Evolutionary conservation across 1,140 invertebrate species (phyloP).

Genomic region (Paraescarpia echinospica): DNA sequence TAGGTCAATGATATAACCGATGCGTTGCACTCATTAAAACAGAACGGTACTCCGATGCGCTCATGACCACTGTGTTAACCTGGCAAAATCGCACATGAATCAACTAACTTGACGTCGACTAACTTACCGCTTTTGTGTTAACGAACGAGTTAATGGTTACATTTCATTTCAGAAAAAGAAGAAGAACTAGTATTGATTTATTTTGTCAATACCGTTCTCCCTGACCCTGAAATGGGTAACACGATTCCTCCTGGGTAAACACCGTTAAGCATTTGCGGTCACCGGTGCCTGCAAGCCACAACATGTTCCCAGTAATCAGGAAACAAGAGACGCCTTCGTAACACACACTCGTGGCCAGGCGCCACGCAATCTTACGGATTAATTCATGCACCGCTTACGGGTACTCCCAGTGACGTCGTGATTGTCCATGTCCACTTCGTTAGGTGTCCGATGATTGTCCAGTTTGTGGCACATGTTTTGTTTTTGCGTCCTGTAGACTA

Average conservation of each 20-base stretch:
- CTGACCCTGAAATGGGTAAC: neutral
- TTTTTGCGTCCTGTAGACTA: neutral
- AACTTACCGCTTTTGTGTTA: too few relatives aligned
- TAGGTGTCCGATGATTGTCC: neutral
- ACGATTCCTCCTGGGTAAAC: neutral
- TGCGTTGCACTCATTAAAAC: neutral
- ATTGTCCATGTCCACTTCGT: neutral
- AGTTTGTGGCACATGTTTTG: neutral
- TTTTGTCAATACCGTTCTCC: neutral
- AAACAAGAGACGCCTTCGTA: neutral
- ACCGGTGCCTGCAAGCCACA: neutral
- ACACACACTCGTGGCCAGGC: neutral
- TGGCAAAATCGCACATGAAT: neutral
- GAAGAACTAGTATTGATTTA: neutral
- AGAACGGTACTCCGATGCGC: neutral
- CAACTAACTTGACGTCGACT: neutral
- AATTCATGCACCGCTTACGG: neutral
- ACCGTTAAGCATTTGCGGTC: neutral
- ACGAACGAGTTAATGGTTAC: too few relatives aligned
- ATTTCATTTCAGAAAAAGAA: too few relatives aligned
- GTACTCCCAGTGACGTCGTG: neutral
- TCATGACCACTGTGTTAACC: neutral
- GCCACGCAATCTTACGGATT: neutral
- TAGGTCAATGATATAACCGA: neutral
- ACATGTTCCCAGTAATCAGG: neutral